Evolutionary conservation across 1,140 invertebrate genomes (phyloP), one percentile per base, ranked within the genome.

Genomic region (Drosophila carrolli): DNA sequence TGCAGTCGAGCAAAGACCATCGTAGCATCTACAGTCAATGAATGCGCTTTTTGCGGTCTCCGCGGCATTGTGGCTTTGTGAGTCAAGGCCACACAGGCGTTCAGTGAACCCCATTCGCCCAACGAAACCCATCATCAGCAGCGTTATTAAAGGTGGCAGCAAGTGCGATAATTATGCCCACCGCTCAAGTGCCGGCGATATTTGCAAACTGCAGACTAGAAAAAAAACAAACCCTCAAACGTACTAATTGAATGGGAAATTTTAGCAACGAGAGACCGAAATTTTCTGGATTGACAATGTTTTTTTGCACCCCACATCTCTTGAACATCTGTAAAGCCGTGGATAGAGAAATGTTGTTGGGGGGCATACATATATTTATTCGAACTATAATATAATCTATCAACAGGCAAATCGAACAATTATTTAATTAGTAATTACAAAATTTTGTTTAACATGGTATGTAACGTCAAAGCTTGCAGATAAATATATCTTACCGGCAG

Each of bases 141-240:
- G 47, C 14, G 7, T 16, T 40, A 61, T 61, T 61, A 59, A 32
- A 62, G 43, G 54, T 62, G 54, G 48, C 67, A 74, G 46, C 46
- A 71, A 81, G 78, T 61, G 78, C 78, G 60, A 81, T 81, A 81
- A 81, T 81, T 81, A 81, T 63, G 78, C 63, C 50, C 46, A 50
- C 32, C 51, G 57, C n/a, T 68, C 51, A 66, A 71, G 44, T 43
- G 54, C 23, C 14, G 46, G 41, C 73, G 53, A 67, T 78, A 76
- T 35, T 55, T 38, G 53, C 51, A 53, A 41, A 27, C 23, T 16
- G 27, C 27, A 35, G 23, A 10, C 44, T 13, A 16, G 3, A 11
- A 23, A 43, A 60, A 29, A 23, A 32, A 29, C 14, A 23, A 23
- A 27, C 13, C 7, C 38, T 10, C 35, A 48, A 59, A 48, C 44